phyloP scores from a whole-genome alignment of 2,113 vertebrate genomes.

The Morone saxatilis region DNA sequence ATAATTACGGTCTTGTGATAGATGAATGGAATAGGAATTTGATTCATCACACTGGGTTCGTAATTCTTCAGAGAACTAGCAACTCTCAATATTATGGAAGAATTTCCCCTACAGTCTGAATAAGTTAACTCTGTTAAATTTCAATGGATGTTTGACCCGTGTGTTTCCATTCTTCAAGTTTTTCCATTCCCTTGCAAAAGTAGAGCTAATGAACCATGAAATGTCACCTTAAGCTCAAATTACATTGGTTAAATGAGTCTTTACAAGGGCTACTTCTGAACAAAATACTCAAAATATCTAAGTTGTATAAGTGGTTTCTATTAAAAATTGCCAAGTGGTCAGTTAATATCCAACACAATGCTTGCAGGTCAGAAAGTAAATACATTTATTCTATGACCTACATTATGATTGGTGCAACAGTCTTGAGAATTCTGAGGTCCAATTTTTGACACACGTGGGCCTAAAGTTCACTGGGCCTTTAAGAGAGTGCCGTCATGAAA shows the following conservation, averaged over 20 bases:
- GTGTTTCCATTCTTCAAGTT: slow-evolving; percentile 43
- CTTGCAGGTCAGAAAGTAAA: background rate
- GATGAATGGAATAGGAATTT: no score
- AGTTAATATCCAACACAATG: background rate
- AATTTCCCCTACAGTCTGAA: no score
- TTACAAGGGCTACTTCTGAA: background rate
- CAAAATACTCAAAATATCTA: background rate
- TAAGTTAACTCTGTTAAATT: background rate
- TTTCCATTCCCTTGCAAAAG: slow-evolving; percentile 65
- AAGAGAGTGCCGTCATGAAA: slow-evolving; percentile 76
- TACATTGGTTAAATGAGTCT: background rate
- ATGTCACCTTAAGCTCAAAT: slow-evolving; percentile 8
- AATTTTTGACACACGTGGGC: background rate
- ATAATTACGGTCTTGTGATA: no score
- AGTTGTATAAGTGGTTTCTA: background rate
- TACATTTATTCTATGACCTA: background rate
- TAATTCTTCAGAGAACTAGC: no score
- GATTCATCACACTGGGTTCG: no score
- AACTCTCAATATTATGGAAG: no score
- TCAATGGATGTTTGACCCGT: slow-evolving; percentile 23
- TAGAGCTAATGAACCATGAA: slow-evolving; percentile 63
- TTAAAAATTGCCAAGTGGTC: background rate
- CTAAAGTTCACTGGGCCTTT: slow-evolving; percentile 67
- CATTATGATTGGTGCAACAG: no score
- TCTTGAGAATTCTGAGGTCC: background rate